Evolutionary conservation across 2,113 vertebrate species (phyloP), one percentile per base, ranked within the genome.

Genomic region (Panthera uncia): DNA sequence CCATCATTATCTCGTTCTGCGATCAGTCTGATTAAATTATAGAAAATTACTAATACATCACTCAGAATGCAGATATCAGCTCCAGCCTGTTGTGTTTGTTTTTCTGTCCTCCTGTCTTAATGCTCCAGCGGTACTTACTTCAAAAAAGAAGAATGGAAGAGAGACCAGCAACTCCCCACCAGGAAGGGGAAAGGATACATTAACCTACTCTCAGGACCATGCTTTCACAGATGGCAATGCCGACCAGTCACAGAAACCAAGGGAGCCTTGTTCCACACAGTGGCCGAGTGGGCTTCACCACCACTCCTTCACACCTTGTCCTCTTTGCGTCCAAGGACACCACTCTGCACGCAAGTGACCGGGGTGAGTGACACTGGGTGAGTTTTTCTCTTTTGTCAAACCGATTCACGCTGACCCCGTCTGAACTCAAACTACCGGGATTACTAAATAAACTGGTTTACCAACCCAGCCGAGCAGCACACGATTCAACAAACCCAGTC

Each of bases 11-110:
- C 98, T 98, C 97, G 98, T 97, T 98, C 98, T 98, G 98, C 73
- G 93, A 98, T 98, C 97, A 78, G 97, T 98, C 98, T 99, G 98
- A 99, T 98, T 98, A 98, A 99, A 99, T 99, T 98, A 99, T 96
- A 98, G 98, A 98, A 98, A 99, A 99, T 98, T 98, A 98, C 97
- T 97, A 98, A 98, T 98, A 97, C 94, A 98, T 98, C 98, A 98
- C 97, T 98, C 98, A 81, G 98, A 98, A 98, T 95, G 98, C 41
- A 98, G 97, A 98, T 65, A 97, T 76, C 80, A 97, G 97, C 96
- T 97, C 88, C 97, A 95, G 97, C 95, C 91, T 80, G 38, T 48
- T 97, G 15, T 97, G 90, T 95, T 91, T 96, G 15, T 97, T 83
- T 98, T 97, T 92, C 95, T 71, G 91, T 89, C 97, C 89, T 98